Evolutionary conservation across 2,113 vertebrate genomes (phyloP).

Genomic region (Egretta garzetta): DNA sequence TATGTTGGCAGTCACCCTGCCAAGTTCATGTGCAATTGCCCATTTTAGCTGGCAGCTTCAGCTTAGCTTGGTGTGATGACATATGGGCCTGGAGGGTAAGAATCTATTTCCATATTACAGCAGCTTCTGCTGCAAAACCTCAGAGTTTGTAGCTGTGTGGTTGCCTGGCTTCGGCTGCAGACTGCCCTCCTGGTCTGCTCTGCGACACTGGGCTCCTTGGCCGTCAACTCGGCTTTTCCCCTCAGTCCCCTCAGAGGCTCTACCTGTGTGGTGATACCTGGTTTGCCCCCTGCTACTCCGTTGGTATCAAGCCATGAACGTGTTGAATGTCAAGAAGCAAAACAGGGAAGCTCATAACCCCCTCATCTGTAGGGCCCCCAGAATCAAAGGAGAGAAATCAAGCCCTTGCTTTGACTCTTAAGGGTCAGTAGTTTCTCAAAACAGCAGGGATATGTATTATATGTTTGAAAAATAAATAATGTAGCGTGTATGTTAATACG

Average conservation of each 20-base stretch:
- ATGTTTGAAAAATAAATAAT: conserved; percentile 40
- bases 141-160: not conserved
- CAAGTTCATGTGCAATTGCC: conserved; percentile 39
- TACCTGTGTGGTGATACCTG: accelerated
- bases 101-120: conserved; percentile 51
- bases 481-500: accelerated
- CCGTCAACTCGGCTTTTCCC: accelerated
- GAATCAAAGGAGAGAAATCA: not conserved
- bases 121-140: conserved; percentile 19
- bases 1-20: conserved; percentile 20
- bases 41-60: conserved; percentile 33
- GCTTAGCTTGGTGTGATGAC: conserved; percentile 24
- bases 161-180: not conserved
- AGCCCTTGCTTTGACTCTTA: not conserved
- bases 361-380: not conserved
- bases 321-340: not conserved
- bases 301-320: not conserved
- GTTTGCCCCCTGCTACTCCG: accelerated
- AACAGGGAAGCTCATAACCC: not conserved
- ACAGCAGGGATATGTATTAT: not conserved
- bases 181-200: not conserved
- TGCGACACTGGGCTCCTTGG: not conserved
- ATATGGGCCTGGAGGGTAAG: conserved; percentile 33
- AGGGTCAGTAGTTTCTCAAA: conserved; percentile 23
- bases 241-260: not conserved